These are phyloP conservation scores for Serrognathus titanus DNA, from an alignment of 2,888 invertebrate species.

Conservation along the genomic window DNA sequence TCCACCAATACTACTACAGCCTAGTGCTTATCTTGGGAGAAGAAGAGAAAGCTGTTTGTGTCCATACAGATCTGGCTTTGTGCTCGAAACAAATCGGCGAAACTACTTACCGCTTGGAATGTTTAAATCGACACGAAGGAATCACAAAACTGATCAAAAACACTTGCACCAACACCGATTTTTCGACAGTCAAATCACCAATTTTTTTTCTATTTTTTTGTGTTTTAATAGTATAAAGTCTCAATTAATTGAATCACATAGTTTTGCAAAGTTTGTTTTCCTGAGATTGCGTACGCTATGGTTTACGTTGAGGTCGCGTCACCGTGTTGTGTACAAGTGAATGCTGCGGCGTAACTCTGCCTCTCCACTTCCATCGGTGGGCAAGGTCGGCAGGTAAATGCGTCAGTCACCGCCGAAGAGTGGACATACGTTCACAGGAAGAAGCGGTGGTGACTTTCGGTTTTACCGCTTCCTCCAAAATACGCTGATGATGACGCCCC, in stretches of 20 bases:
- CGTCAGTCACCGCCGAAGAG: slow-evolving; percentile 24
- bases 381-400: slow-evolving; percentile 37
- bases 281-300: neutral
- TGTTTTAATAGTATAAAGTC: no score
- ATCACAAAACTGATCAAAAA: no score
- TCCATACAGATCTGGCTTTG: no score
- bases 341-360: neutral
- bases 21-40: no score
- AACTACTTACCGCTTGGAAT: no score
- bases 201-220: no score
- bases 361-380: slow-evolving; percentile 29
- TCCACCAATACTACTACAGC: no score
- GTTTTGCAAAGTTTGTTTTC: neutral
- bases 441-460: neutral
- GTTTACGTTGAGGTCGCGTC: neutral
- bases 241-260: neutral
- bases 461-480: slow-evolving; percentile 1
- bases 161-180: no score
- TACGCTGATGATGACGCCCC: neutral
- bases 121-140: no score
- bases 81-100: no score
- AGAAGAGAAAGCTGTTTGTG: no score
- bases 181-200: no score
- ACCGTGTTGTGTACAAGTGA: slow-evolving; percentile 1
- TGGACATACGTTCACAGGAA: neutral